Conservation (phyloP, 1,140 invertebrate genomes). For the Brachionus rubens region DNA sequence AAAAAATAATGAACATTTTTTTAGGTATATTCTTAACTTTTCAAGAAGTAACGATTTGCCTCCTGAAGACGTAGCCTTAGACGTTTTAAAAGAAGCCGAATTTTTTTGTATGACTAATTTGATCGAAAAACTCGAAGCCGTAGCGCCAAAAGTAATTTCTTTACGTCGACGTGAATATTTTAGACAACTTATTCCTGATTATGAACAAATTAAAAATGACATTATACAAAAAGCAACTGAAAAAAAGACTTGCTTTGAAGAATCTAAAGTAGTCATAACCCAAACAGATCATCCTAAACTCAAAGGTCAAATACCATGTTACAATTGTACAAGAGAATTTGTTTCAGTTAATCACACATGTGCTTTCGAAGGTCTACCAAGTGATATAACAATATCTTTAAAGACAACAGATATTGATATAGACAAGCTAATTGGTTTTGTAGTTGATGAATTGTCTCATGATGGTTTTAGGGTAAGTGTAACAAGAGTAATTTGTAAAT, state of each 20-base stretch:
- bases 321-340: conserved; percentile 47
- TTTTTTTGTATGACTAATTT: conserved; percentile 42
- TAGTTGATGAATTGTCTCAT: conserved; percentile 39
- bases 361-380: conserved; percentile 41
- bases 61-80: conserved; percentile 30
- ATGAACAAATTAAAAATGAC: conserved; percentile 43
- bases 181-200: conserved; percentile 37
- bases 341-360: conserved; percentile 46
- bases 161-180: conserved; percentile 27
- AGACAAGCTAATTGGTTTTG: conserved; percentile 44
- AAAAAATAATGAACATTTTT: background rate
- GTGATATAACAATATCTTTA: conserved; percentile 27
- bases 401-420: conserved; percentile 42
- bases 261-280: conserved; percentile 46
- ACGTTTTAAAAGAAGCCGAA: conserved; percentile 40
- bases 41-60: conserved; percentile 38
- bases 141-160: conserved; percentile 40
- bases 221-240: conserved; percentile 36
- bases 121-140: conserved; percentile 20
- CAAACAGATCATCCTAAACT: conserved; percentile 43
- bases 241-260: conserved; percentile 28
- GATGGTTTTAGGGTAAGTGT: conserved; percentile 27
- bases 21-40: conserved; percentile 44
- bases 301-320: conserved; percentile 46
- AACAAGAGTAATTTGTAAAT: conserved; percentile 27